Conservation (phyloP, 1,140 invertebrate genomes). For the Meteorus sp. region DNA sequence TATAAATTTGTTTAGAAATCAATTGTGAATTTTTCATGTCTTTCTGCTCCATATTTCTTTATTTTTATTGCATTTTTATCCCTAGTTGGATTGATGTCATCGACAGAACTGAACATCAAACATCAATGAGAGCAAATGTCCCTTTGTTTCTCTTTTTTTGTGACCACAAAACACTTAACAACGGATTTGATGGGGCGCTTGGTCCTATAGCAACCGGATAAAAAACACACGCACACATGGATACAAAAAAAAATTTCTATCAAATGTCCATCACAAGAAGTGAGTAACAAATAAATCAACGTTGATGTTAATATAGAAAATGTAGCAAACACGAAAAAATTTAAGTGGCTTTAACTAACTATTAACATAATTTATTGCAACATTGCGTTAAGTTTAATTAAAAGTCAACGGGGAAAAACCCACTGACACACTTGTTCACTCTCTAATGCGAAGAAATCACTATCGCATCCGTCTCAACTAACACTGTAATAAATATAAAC, state of each 20-base stretch:
- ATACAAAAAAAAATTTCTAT: background rate
- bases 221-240: constrained; percentile 14
- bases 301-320: too few species aligned
- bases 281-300: too few species aligned
- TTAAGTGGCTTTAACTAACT: constrained; percentile 1
- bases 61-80: too few species aligned
- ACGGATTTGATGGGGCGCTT: background rate
- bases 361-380: constrained; percentile 7
- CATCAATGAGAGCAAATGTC: background rate
- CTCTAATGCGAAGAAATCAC: constrained; percentile 16
- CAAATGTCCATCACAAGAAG: too few species aligned
- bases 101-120: too few species aligned
- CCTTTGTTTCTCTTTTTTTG: background rate
- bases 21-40: too few species aligned
- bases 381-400: constrained; percentile 13
- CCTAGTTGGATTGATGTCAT: too few species aligned
- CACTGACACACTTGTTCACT: constrained; percentile 28
- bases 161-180: background rate
- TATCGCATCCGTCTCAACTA: background rate
- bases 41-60: too few species aligned
- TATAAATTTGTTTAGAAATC: too few species aligned
- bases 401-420: constrained; percentile 14
- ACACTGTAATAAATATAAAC: background rate
- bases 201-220: constrained; percentile 10
- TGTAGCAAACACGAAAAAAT: background rate